phyloP scores from a whole-genome alignment of 2,113 vertebrate genomes.

The Eurypyga helias region DNA sequence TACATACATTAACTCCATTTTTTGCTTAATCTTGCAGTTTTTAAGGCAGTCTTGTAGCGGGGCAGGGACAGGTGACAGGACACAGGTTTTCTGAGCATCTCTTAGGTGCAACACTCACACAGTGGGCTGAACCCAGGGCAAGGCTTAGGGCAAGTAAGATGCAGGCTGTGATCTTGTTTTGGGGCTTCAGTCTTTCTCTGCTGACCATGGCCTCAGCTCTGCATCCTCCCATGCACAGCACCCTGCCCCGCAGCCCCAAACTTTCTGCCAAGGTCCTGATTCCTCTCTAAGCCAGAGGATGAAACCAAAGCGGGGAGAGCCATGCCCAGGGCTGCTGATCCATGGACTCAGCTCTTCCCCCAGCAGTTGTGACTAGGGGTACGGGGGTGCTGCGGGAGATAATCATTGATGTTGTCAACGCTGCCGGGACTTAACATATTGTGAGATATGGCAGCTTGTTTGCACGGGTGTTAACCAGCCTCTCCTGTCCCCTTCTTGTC shows the following conservation, averaged over 20 bases:
- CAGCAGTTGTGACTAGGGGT: background rate
- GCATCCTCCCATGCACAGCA: fast-evolving
- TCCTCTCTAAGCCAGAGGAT: fast-evolving
- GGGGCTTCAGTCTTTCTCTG: background rate
- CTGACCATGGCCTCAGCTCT: background rate
- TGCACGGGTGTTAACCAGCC: slow-evolving; percentile 84
- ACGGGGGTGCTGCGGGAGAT: background rate
- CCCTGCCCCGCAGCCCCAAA: background rate
- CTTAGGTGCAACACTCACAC: background rate
- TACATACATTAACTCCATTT: background rate
- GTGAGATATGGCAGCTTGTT: slow-evolving; percentile 94
- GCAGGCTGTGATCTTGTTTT: fast-evolving
- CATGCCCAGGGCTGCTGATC: background rate
- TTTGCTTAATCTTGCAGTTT: background rate
- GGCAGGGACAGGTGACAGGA: background rate
- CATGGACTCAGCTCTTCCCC: background rate
- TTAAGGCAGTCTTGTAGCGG: background rate
- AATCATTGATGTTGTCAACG: background rate
- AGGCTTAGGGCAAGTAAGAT: background rate
- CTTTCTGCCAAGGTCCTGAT: fast-evolving
- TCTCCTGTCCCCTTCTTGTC: slow-evolving; percentile 87
- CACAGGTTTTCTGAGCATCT: background rate
- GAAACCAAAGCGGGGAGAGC: background rate
- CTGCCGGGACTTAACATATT: slow-evolving; percentile 68
- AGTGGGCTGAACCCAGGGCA: background rate